phyloP scores from a whole-genome alignment of 2,888 invertebrate species.

The Andrena chrysosceles region DNA sequence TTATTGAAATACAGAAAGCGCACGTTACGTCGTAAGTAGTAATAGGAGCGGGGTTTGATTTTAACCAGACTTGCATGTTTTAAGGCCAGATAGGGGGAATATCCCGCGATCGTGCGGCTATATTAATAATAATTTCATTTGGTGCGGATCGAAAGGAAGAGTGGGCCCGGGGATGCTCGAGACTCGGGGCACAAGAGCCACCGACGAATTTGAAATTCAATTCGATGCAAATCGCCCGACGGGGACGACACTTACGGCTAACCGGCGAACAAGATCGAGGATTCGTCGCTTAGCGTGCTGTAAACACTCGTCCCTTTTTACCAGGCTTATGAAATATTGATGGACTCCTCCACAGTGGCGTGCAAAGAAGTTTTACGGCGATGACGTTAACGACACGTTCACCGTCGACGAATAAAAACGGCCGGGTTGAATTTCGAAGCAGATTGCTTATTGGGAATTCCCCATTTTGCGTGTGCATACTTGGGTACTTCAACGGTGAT shows the following conservation, averaged over 20 bases:
- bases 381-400: conserved; percentile 60
- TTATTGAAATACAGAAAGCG: no score
- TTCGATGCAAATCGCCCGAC: conserved; percentile 81
- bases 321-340: conserved; percentile 82
- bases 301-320: conserved; percentile 82
- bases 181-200: conserved; percentile 50
- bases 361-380: conserved; percentile 41
- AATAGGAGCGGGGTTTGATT: no score
- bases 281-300: conserved; percentile 77
- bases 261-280: conserved; percentile 78
- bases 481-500: no score
- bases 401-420: conserved; percentile 39
- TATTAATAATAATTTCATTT: conserved; percentile 71
- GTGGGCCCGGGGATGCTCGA: conserved; percentile 49
- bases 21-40: no score
- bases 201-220: conserved; percentile 82
- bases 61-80: no score
- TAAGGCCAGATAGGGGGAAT: not conserved
- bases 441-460: not conserved
- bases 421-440: conserved; percentile 24
- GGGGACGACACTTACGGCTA: conserved; percentile 74
- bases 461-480: not conserved
- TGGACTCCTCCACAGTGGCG: conserved; percentile 70
- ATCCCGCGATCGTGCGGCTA: conserved; percentile 34
- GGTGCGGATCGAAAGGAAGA: conserved; percentile 56